Evolutionary conservation across 1,140 invertebrate genomes (phyloP).

Genomic region (Portunus trituberculatus): DNA sequence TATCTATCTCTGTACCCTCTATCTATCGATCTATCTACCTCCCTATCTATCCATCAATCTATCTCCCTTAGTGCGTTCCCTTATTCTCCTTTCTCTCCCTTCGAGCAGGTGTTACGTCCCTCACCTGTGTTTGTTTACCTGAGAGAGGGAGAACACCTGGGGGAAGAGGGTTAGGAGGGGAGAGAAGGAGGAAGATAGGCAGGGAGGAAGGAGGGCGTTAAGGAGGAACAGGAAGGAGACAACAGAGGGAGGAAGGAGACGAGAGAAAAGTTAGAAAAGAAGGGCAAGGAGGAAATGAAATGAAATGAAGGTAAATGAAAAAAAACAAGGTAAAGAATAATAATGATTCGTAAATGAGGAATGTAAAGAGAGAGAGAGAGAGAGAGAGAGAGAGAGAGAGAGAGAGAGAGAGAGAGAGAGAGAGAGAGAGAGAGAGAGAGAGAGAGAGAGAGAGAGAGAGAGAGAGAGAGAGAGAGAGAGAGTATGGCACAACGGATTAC

Average conservation of each 20-base stretch:
- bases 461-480: not conserved
- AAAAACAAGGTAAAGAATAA: not conserved
- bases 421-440: not conserved
- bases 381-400: conserved; percentile 21
- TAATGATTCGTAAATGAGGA: not conserved
- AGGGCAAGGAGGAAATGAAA: too few species aligned
- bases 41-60: not conserved
- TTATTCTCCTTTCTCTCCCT: not conserved
- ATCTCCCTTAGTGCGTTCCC: not conserved
- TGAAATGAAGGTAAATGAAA: too few species aligned
- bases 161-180: not conserved
- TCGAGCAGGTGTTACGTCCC: not conserved
- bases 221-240: not conserved
- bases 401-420: too few species aligned
- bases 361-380: not conserved
- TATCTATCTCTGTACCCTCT: not conserved
- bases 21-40: not conserved
- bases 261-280: not conserved
- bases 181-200: not conserved
- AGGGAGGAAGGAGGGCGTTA: not conserved
- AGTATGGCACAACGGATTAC: too few species aligned
- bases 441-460: not conserved
- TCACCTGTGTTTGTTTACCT: conserved; percentile 22
- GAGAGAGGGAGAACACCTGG: not conserved
- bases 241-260: not conserved